These are phyloP conservation scores for Augochlora pura DNA, from an alignment of 1,140 invertebrate species.

Conservation along the genomic window DNA sequence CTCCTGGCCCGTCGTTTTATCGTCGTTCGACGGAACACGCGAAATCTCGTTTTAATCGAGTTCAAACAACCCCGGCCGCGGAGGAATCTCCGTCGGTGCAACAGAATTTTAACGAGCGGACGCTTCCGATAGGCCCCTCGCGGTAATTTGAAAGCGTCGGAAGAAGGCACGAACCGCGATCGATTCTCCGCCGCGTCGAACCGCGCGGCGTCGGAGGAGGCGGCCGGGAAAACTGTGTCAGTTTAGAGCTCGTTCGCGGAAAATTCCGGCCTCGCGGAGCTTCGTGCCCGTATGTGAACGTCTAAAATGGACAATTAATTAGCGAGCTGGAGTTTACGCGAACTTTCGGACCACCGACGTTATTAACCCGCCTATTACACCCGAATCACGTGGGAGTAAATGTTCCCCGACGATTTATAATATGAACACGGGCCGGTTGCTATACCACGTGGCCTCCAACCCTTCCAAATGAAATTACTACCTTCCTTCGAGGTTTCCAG, in stretches of 20 bases:
- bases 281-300: constrained; percentile 1
- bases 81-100: constrained; percentile 15
- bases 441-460: constrained; percentile 10
- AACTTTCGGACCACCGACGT: constrained; percentile 46
- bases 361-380: constrained; percentile 53
- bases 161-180: constrained; percentile 40
- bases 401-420: constrained; percentile 40
- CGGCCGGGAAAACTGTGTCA: constrained; percentile 24
- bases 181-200: not conserved
- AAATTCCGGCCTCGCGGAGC: constrained; percentile 11
- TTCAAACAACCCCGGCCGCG: constrained; percentile 9
- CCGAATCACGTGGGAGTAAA: constrained; percentile 25
- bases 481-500: no score
- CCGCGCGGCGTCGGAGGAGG: no score
- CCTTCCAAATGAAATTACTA: no score
- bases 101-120: constrained; percentile 47
- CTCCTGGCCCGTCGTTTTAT: not conserved
- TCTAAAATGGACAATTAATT: constrained; percentile 53
- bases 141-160: constrained; percentile 35
- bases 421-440: not conserved
- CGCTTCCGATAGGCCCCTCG: constrained; percentile 31
- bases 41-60: constrained; percentile 46
- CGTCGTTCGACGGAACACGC: constrained; percentile 16
- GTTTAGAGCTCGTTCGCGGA: not conserved
- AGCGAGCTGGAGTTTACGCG: constrained; percentile 18